Evolutionary conservation across 2,113 vertebrate genomes (phyloP).

Genomic region (Dicentrarchus labrax): DNA sequence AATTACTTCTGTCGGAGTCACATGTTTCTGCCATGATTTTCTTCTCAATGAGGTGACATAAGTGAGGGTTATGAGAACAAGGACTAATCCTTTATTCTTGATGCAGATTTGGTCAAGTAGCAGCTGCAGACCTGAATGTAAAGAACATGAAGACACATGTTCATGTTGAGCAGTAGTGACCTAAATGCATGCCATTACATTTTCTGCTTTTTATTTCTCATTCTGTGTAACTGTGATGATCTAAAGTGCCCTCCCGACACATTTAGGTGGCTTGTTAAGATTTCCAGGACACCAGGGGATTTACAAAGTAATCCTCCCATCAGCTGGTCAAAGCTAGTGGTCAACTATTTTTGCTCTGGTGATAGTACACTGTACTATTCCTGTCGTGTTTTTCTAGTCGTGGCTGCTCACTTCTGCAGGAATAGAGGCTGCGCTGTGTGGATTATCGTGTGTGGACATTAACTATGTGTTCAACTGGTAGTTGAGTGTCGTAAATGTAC

Average conservation of each 20-base stretch:
- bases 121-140: background rate
- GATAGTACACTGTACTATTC: slow-evolving; percentile 24
- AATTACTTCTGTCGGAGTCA: slow-evolving; percentile 5
- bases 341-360: slow-evolving; percentile 40
- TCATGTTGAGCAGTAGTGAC: background rate
- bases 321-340: slow-evolving; percentile 47
- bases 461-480: background rate
- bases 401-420: background rate
- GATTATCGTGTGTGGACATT: background rate
- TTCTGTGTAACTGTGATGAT: background rate
- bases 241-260: slow-evolving; percentile 14
- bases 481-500: background rate
- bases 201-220: background rate
- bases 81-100: slow-evolving; percentile 15
- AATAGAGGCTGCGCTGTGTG: background rate
- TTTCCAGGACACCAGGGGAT: slow-evolving; percentile 74
- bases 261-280: slow-evolving; percentile 60
- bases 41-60: slow-evolving; percentile 40
- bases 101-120: background rate
- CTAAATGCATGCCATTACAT: background rate
- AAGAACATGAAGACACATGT: too few species aligned
- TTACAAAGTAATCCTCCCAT: slow-evolving; percentile 69
- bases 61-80: slow-evolving; percentile 21
- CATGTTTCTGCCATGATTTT: slow-evolving; percentile 22
- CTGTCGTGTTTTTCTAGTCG: background rate